Evolutionary conservation across 2,113 vertebrate genomes (phyloP), one percentile per base, ranked within the genome.

Genomic region (Tursiops truncatus): DNA sequence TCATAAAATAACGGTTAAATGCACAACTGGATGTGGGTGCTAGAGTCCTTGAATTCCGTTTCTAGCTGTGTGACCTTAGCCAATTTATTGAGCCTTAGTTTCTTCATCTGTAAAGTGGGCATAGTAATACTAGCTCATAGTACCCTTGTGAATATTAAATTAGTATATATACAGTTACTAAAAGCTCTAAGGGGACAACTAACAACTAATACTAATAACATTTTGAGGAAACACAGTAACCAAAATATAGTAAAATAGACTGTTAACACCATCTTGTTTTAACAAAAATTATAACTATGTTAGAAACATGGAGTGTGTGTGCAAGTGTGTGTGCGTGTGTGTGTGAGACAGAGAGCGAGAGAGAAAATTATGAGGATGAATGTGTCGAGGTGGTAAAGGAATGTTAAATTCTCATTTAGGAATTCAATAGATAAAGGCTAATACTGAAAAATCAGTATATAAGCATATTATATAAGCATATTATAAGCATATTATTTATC

Each of bases 401-500:
- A 89, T 96, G 9, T 89, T 86, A 67, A 83, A 81, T 80, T 88
- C 25, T 94, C 41, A 38, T 87, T 17, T 53, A 71, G 36, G 23
- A 93, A 80, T 41, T 58, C 33, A 70, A 38, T 25, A 68, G 41
- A 92, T 92, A 87, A 88, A 91, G 36, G 4, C 7, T 63, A 80
- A 88, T 56, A 70, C 21, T 81, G n/a, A 84, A 97, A 94, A 86
- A 79, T 95, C 65, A 85, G 41, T 73, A 92, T 44, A 41, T 85
- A 89, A 81, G 4, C 44, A 44, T 44, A 44, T 44, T 9, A 41
- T 85, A 90, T 85, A 89, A 81, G 4, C 44, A 44, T 44, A 44
- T 44, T 44, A 41, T 85, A 90, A 81, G 5, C 62, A n/a, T 50
- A 26, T 10, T 53, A 53, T 70, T 97, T 89, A 82, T 74, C 67